phyloP scores from a whole-genome alignment of 2,797 vertebrate genomes.

The Podargus strigoides region DNA sequence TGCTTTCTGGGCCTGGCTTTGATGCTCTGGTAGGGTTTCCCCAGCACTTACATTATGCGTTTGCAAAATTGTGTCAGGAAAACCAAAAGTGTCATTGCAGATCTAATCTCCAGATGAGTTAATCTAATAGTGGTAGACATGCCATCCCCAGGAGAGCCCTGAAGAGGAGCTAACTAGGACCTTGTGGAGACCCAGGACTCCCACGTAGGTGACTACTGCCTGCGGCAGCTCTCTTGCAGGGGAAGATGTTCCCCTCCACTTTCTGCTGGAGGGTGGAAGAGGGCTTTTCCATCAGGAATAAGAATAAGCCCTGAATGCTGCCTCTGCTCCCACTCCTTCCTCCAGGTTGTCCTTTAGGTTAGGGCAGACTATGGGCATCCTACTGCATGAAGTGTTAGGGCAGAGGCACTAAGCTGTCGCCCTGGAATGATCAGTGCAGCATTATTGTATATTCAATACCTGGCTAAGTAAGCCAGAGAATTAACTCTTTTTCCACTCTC shows the following conservation, averaged over 20 bases:
- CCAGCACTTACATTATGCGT: accelerated
- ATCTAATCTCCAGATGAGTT: not conserved
- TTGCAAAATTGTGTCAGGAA: not conserved
- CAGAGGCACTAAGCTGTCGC: not conserved
- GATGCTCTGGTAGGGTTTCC: not conserved
- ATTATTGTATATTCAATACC: not conserved
- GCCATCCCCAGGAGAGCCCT: not conserved
- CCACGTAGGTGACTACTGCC: not conserved
- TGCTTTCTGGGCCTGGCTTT: not conserved
- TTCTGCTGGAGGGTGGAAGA: not conserved
- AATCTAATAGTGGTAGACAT: not conserved
- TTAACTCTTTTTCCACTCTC: not conserved
- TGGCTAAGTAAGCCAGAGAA: not conserved
- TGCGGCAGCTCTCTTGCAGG: not conserved
- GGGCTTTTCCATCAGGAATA: not conserved
- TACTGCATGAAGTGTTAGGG: not conserved
- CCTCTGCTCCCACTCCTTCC: not conserved
- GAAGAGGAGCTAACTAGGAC: not conserved
- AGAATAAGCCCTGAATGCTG: not conserved
- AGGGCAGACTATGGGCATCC: not conserved
- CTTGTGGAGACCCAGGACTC: not conserved
- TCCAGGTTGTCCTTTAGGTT: not conserved
- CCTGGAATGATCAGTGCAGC: not conserved
- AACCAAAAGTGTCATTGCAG: not conserved
- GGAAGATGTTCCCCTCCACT: not conserved